Evolutionary conservation across 2,888 invertebrate species (phyloP), one percentile per base, ranked within the genome.

Genomic region (Archips crataeganus): DNA sequence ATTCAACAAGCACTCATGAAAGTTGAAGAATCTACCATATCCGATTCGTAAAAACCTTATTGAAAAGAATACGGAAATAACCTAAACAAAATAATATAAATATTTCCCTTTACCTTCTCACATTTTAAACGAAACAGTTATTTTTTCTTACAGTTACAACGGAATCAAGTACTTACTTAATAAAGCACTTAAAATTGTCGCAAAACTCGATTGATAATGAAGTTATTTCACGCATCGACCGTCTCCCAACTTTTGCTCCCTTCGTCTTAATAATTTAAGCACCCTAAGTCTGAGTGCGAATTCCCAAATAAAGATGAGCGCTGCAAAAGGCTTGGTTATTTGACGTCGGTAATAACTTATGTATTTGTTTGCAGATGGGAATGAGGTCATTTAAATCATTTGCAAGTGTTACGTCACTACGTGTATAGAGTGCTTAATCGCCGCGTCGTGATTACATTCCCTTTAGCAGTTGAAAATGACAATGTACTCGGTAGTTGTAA

Each of bases 141-240:
- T 49, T 54, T 54, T 23, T 23, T 15, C 51, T 15, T 49, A 3
- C 51, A 54, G 51, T 23, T 49, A n/a, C 49, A 23, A 23, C 9
- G 23, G 15, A 54, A 6, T 54, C 6, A 54, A 15, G 51, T 1
- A 9, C 51, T 54, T 1, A 9, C 51, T 54, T 54, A 54, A 54
- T 54, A 54, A 54, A 54, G 51, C 51, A 54, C 51, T 54, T 9
- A 54, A 23, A 9, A 54, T 54, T 54, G 51, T 23, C 51, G 8
- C 51, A 8, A 49, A 54, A 54, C 51, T 9, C 51, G 15, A 54
- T 54, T 54, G 51, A 54, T 54, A 54, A 54, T 54, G n/a, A 23
- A 54, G 51, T 54, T 54, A 54, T 54, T 54, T 54, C 51, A 54
- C 51, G 51, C 15, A 54, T 54, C 51, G 23, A 3, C n/a, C 23